Percentiles rank a stretch among this genome's conserved stretches.
phyloP scores from a whole-genome alignment of 2,797 vertebrate species.

The Cygnus olor region DNA sequence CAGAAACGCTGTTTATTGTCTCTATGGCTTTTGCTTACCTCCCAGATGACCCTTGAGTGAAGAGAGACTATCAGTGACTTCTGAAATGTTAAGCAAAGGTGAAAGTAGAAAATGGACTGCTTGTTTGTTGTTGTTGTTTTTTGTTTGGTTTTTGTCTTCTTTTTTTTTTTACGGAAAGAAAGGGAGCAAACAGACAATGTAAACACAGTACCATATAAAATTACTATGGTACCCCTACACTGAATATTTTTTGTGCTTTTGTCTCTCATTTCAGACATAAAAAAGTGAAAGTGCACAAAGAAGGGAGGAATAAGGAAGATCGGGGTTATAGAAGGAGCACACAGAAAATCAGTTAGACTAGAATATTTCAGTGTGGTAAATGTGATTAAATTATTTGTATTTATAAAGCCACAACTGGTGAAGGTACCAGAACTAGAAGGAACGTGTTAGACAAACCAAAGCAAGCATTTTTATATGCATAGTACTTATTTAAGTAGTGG shows the following conservation, averaged over 20 bases:
- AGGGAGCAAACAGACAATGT: neutral
- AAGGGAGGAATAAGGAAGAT: neutral
- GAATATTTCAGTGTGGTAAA: conserved; percentile 14
- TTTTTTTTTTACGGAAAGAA: neutral
- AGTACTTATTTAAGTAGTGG: neutral
- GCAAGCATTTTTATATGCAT: conserved; percentile 12
- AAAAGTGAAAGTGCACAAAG: neutral
- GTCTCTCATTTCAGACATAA: neutral
- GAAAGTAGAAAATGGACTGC: neutral
- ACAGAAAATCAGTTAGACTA: neutral
- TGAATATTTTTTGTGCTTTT: neutral
- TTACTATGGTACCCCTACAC: neutral
- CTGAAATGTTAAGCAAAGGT: neutral
- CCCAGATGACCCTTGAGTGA: neutral
- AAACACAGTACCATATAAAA: neutral
- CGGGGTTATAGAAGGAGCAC: neutral
- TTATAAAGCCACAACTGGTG: conserved; percentile 7
- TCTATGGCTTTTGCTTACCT: neutral
- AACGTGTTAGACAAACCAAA: conserved; percentile 25
- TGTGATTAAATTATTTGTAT: conserved; percentile 1
- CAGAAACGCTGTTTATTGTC: neutral
- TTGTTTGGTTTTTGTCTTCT: too few relatives aligned
- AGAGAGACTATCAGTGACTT: neutral
- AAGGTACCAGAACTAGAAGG: conserved; percentile 17
- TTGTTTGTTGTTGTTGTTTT: neutral